phyloP scores from a whole-genome alignment of 2,888 invertebrate species.

The Xylota sylvarum region DNA sequence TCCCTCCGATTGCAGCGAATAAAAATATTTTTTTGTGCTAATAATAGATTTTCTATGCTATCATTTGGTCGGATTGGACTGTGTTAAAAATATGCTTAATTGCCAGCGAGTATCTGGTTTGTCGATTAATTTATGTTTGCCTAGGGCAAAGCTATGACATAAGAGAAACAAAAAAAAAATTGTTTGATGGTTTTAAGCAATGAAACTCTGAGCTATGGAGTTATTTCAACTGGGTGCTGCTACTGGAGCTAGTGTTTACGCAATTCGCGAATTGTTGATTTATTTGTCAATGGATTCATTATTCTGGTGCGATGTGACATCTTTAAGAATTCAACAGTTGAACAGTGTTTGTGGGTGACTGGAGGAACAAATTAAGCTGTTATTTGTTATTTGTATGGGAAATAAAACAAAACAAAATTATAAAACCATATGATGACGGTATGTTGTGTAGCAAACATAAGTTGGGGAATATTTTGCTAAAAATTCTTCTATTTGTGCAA shows the following conservation, averaged over 20 bases:
- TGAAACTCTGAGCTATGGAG: not conserved
- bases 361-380: not conserved
- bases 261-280: conserved; percentile 24
- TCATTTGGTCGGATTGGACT: conserved; percentile 14
- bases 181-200: conserved; percentile 2
- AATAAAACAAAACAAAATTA: not conserved
- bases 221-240: conserved; percentile 9
- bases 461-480: too few species aligned
- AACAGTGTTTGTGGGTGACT: not conserved
- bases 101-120: conserved; percentile 37
- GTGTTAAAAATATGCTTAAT: conserved; percentile 49
- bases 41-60: conserved; percentile 31
- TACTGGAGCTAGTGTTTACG: not conserved
- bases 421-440: not conserved
- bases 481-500: too few species aligned
- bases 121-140: conserved; percentile 46
- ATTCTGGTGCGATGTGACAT: not conserved
- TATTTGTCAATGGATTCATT: conserved; percentile 7
- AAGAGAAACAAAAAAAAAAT: conserved; percentile 5
- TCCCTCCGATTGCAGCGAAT: not conserved
- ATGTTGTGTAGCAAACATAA: not conserved
- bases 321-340: not conserved
- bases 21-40: conserved; percentile 13
- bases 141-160: conserved; percentile 41
- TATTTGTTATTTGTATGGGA: conserved; percentile 1